Conservation (phyloP, 2,888 invertebrate genomes). For the Euproctis similis region DNA sequence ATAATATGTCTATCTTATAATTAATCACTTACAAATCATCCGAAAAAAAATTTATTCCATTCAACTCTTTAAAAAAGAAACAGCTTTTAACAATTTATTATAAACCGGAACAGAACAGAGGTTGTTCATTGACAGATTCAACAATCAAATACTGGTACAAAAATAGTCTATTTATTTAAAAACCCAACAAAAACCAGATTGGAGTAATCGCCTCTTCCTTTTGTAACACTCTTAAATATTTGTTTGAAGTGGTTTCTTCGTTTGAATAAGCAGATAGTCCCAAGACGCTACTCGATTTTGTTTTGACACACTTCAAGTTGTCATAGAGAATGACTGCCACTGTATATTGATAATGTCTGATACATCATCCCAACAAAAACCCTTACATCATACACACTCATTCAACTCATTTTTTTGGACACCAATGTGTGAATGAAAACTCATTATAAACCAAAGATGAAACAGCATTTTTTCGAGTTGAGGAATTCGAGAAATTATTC, state of each 20-base stretch:
- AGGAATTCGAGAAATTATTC: slow-evolving; percentile 18
- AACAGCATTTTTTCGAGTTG: slow-evolving; percentile 28
- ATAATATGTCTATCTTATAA: too few species aligned
- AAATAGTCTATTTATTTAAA: slow-evolving; percentile 20
- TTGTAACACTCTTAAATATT: too few species aligned
- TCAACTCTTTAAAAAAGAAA: too few species aligned
- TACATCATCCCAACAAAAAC: slow-evolving; percentile 34
- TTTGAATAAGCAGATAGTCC: slow-evolving; percentile 43
- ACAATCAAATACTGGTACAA: slow-evolving; percentile 23
- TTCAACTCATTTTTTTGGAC: slow-evolving; percentile 39
- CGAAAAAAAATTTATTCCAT: too few species aligned
- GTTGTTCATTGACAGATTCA: slow-evolving; percentile 18
- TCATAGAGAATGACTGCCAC: slow-evolving; percentile 38
- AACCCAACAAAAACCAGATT: slow-evolving; percentile 23
- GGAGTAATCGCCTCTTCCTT: slow-evolving; percentile 25
- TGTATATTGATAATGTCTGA: slow-evolving; percentile 27
- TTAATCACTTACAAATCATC: slow-evolving; percentile 9
- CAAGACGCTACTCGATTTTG: slow-evolving; percentile 70
- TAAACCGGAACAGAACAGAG: slow-evolving; percentile 15
- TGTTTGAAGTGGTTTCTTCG: slow-evolving; percentile 41
- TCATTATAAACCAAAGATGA: slow-evolving; percentile 46
- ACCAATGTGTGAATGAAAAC: slow-evolving; percentile 41
- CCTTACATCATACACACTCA: slow-evolving; percentile 38
- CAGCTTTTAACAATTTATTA: slow-evolving; percentile 16
- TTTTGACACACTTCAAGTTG: slow-evolving; percentile 64